phyloP scores from a whole-genome alignment of 2,888 invertebrate genomes.

The Pinctada fucata region DNA sequence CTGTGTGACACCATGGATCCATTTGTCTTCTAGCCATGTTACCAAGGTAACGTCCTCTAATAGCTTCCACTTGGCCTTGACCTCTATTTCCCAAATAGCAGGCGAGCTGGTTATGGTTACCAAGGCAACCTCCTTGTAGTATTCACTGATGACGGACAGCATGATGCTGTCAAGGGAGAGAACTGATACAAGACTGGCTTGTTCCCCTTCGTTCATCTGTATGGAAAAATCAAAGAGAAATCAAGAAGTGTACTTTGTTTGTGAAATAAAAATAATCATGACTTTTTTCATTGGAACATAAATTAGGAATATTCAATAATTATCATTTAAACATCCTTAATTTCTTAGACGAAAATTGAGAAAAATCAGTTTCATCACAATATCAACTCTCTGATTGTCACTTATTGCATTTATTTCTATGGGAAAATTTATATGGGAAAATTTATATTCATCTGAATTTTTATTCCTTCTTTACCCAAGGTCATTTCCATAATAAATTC shows the following conservation, averaged over 20 bases:
- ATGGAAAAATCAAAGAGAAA: constrained; percentile 15
- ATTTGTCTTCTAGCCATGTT: constrained; percentile 90
- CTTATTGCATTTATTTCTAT: too few species aligned
- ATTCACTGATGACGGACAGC: constrained; percentile 79
- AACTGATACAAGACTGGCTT: constrained; percentile 84
- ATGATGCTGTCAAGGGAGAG: constrained; percentile 84
- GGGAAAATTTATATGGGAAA: too few species aligned
- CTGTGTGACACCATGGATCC: constrained; percentile 83
- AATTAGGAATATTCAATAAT: too few species aligned
- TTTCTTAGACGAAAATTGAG: too few species aligned
- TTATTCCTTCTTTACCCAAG: too few species aligned
- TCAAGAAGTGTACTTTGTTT: background rate
- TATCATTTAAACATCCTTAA: too few species aligned
- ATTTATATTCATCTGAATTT: too few species aligned
- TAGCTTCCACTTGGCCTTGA: constrained; percentile 88
- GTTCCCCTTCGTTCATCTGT: constrained; percentile 79
- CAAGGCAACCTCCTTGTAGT: constrained; percentile 82
- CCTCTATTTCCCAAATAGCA: constrained; percentile 89
- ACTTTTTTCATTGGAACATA: too few species aligned
- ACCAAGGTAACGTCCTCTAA: constrained; percentile 85
- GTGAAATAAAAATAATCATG: too few species aligned
- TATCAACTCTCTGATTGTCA: too few species aligned
- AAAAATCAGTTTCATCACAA: too few species aligned
- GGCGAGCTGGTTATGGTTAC: constrained; percentile 84
- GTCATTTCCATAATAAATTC: too few species aligned